Conservation (phyloP, 2,888 invertebrate species). For the Chrysolina haemoptera region DNA sequence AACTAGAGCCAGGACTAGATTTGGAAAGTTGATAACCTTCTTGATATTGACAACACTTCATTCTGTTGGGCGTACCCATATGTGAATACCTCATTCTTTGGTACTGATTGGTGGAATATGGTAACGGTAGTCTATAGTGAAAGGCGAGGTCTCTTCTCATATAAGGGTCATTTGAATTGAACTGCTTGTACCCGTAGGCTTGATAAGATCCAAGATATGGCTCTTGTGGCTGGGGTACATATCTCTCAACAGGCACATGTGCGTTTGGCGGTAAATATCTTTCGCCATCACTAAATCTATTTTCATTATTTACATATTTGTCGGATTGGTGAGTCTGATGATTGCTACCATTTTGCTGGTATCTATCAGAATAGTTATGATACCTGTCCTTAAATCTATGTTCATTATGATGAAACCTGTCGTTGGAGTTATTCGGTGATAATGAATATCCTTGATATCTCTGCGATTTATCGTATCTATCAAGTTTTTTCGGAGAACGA, state of each 20-base stretch:
- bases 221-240: conserved; percentile 76
- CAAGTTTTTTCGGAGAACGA: conserved; percentile 63
- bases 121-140: conserved; percentile 74
- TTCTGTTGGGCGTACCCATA: conserved; percentile 65
- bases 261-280: conserved; percentile 80
- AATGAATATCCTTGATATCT: conserved; percentile 57
- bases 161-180: conserved; percentile 70
- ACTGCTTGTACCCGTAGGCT: conserved; percentile 57
- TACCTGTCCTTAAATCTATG: conserved; percentile 50
- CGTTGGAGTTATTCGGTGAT: conserved; percentile 56
- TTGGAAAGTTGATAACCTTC: conserved; percentile 66
- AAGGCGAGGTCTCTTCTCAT: conserved; percentile 75
- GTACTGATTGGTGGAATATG: conserved; percentile 67
- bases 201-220: conserved; percentile 72
- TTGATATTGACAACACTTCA: conserved; percentile 67
- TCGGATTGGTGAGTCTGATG: conserved; percentile 45
- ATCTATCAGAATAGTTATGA: conserved; percentile 42
- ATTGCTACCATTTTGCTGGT: conserved; percentile 42
- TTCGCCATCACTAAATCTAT: conserved; percentile 62
- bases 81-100: conserved; percentile 63
- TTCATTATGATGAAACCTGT: conserved; percentile 40
- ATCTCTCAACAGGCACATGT: conserved; percentile 81
- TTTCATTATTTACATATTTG: conserved; percentile 56
- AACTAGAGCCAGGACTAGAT: conserved; percentile 71
- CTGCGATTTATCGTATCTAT: conserved; percentile 59